Conservation (phyloP, 2,113 vertebrate genomes). For the Danionella cerebrum region DNA sequence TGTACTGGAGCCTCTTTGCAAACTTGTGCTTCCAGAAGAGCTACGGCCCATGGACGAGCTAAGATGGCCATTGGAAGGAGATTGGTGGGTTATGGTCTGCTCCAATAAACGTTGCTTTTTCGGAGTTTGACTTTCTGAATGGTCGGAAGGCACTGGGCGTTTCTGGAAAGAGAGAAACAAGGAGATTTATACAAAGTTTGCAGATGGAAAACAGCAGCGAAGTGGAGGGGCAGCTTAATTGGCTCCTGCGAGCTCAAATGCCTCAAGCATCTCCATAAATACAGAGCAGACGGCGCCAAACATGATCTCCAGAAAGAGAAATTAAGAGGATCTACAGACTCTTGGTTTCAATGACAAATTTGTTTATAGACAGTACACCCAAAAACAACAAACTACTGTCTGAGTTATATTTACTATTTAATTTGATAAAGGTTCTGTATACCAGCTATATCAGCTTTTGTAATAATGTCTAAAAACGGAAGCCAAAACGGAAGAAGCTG, state of each 20-base stretch:
- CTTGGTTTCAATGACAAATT: background rate
- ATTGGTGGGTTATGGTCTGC: conserved; percentile 49
- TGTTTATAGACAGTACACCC: background rate
- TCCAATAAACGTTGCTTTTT: conserved; percentile 65
- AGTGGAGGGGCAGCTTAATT: background rate
- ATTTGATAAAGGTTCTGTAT: no score
- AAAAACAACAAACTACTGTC: background rate
- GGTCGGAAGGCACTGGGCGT: conserved; percentile 60
- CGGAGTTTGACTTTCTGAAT: conserved; percentile 54
- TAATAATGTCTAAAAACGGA: no score
- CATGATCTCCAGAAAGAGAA: background rate
- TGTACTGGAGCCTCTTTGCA: conserved; percentile 42
- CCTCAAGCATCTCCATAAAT: conserved; percentile 29
- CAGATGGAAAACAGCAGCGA: background rate
- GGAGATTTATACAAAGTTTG: background rate
- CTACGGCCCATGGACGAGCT: conserved; percentile 33
- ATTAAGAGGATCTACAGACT: background rate
- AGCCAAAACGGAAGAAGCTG: no score
- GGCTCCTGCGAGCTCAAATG: conserved; percentile 19
- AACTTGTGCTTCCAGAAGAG: conserved; percentile 44
- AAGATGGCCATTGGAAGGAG: conserved; percentile 49
- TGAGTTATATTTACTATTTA: no score
- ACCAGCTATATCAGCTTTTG: no score
- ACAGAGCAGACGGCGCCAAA: conserved; percentile 37
- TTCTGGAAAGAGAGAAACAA: conserved; percentile 50